Evolutionary conservation across 2,113 vertebrate genomes (phyloP).

Genomic region (Chinchilla lanigera): DNA sequence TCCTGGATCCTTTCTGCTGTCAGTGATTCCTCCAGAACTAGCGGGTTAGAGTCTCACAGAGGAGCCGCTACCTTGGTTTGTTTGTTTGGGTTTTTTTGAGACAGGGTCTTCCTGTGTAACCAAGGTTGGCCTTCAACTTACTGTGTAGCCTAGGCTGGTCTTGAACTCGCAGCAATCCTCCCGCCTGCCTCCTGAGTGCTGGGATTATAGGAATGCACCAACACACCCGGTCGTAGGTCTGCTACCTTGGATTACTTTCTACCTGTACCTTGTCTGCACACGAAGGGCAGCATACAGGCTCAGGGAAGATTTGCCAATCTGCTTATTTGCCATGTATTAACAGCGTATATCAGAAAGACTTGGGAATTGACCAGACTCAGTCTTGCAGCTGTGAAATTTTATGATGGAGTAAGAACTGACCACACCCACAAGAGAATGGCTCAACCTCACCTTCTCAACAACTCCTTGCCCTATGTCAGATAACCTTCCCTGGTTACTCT

Average conservation of each 20-base stretch:
- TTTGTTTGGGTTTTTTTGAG: background rate
- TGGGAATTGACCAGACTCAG: background rate
- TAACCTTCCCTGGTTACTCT: background rate
- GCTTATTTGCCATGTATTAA: background rate
- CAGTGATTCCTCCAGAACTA: background rate
- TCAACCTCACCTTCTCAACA: background rate
- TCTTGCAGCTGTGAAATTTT: background rate
- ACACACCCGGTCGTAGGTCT: too few relatives aligned
- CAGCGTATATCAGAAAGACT: background rate
- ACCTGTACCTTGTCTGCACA: background rate
- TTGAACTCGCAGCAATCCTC: background rate
- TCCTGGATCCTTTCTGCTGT: background rate
- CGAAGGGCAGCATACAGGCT: background rate
- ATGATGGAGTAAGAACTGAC: background rate
- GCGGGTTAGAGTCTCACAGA: background rate
- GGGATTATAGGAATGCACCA: background rate
- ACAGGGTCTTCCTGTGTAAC: background rate
- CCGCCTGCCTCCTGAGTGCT: background rate
- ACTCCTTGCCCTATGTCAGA: background rate
- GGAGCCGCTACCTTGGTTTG: background rate
- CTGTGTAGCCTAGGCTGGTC: background rate
- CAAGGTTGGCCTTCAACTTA: background rate
- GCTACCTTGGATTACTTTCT: background rate
- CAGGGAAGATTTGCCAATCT: conserved; percentile 30
- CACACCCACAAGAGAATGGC: background rate